These are phyloP conservation scores for Brachypodius melanocephalos DNA, from an alignment of 2,113 vertebrate species.

Conservation along the genomic window DNA sequence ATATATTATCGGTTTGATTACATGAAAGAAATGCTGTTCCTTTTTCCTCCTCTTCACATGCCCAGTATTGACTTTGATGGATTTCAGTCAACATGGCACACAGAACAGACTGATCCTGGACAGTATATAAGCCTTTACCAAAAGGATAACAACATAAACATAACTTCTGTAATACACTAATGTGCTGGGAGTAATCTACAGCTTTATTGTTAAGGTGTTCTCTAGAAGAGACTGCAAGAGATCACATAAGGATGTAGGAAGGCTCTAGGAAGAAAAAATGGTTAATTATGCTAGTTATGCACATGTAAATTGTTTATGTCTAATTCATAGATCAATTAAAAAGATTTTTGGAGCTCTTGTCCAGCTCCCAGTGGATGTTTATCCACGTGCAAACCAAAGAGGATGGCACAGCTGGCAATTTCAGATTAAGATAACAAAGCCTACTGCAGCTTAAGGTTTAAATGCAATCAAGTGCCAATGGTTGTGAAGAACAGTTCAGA, in stretches of 20 bases:
- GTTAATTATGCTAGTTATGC: not conserved
- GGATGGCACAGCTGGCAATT: constrained; percentile 18
- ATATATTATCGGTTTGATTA: not conserved
- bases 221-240: not conserved
- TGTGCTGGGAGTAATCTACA: not conserved
- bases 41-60: not conserved
- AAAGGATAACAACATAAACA: not conserved
- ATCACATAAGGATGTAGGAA: not conserved
- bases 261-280: not conserved
- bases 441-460: not conserved
- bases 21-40: not conserved
- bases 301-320: not conserved
- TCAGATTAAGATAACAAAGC: not conserved
- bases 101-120: not conserved
- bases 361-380: not conserved
- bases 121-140: not conserved
- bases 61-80: not conserved
- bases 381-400: not conserved
- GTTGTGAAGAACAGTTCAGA: not conserved
- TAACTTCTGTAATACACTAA: not conserved
- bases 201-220: not conserved
- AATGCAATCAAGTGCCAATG: not conserved
- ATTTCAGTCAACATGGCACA: not conserved
- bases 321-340: not conserved
- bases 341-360: not conserved